Base-by-base conservation (phyloP, 2,888 invertebrate genomes). In the Drosophila neotestacea region DNA sequence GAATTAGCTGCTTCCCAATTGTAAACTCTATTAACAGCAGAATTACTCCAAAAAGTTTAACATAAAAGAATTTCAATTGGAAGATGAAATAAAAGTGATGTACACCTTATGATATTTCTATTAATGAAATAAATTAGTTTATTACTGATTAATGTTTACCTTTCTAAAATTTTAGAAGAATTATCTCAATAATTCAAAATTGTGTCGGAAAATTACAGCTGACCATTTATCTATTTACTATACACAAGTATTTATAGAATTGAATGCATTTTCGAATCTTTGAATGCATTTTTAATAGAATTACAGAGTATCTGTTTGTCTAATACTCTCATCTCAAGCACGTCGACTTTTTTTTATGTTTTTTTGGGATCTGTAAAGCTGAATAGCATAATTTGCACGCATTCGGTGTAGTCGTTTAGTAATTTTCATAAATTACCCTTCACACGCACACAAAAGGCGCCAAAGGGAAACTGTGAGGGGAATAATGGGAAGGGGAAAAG, bases 381-480 rank as follows among this genome's bases (percentile, higher is more conserved):
- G 70, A 59, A 69, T 74, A 69, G 78, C 83, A 85, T 79, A 70
- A 89, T 89, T 89, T 88, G 80, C 90, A 89, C 86, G 90, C 90
- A 85, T 85, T 85, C 63, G 63, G 68, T 68, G 77, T 70, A 66
- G 73, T 80, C 90, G 89, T 80, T 85, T 88, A 83, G 90, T 80
- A 77, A 89, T 85, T 85, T 89, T 85, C 88, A 89, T 85, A 83
- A 90, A 85, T 90, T 88, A 83, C 78, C 86, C 74, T 73, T 71
- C 62, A 81, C 70, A 73, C 63, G 59, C 65, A 63, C 63, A 61
- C 64, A 56, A 44, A 39, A 7, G 68, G 58, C 75, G 27, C 22
- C 13, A 9, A 34, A 36, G 50, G 4, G 16, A n/a, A 28, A n/a
- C 16, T n/a, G 47, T 1, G 6, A 4, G 27, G 7, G 44, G 65